Base-by-base conservation (phyloP, 2,888 invertebrate genomes). In the Lycophotia porphyrea region DNA sequence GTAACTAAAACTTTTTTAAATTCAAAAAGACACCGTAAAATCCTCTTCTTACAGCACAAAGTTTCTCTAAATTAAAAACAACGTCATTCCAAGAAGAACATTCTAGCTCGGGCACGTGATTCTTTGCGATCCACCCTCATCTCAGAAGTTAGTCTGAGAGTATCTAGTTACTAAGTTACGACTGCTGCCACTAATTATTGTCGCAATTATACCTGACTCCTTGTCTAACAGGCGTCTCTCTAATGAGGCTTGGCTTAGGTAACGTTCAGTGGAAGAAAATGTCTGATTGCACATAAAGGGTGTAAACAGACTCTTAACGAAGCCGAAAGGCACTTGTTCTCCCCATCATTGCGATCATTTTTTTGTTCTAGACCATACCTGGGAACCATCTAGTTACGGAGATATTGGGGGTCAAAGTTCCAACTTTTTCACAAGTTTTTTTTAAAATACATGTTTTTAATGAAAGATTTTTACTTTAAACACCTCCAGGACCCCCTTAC, bases 161-260 rank as follows among this genome's bases (percentile, higher is more conserved):
- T 15, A 18, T 44, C 34, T n/a, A 24, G 31, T 71, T 39, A 69
- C 69, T 72, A 27, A 8, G 49, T 80, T 69, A 72, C 76, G 52
- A 69, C 70, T 66, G 58, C 52, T 69, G 9, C 13, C 39, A 66
- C 74, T 87, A 81, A 86, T 86, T 81, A 86, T 86, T 81, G 76
- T 71, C 0, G 66, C 81, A 83, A 67, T 64, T 75, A 75, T 5
- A 75, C 63, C 76, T 34, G 67, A 75, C 47, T 67, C 36, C 55
- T 81, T 55, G 61, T 44, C 44, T 39, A 52, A 55, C 21, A 34
- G n/a, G 3, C 27, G 24, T 44, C 21, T 15, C 24, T 44, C 39
- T 78, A 78, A 81, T 63, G 63, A 74, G 55, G 11, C 52, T 24
- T 39, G 44, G 13, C 31, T 55, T 24, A 24, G 9, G 9, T 55